A percentile compares a stretch with the other conserved stretches of the same genome.
These are phyloP conservation scores for Alaudala cheleensis DNA, from an alignment of 2,113 vertebrate species.

Conservation along the genomic window DNA sequence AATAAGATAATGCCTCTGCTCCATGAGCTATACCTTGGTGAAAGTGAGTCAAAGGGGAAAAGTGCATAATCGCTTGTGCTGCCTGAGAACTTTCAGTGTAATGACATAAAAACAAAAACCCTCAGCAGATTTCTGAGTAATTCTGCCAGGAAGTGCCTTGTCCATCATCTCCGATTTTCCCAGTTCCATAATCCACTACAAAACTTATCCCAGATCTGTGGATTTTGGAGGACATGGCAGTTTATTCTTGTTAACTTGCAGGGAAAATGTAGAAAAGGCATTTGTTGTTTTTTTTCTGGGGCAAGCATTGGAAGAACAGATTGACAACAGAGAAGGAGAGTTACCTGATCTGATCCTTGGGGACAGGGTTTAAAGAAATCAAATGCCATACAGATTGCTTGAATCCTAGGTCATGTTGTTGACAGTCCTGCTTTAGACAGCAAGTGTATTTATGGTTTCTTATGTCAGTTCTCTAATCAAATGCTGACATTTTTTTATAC, in stretches of 20 bases:
- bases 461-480: background rate
- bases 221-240: background rate
- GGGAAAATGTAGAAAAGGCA: background rate
- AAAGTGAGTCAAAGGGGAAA: background rate
- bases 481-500: background rate
- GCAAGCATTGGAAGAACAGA: background rate
- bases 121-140: background rate
- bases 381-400: background rate
- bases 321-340: background rate
- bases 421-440: background rate
- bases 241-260: background rate
- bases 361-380: background rate
- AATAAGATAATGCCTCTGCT: background rate
- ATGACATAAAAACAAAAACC: background rate
- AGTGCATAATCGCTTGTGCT: background rate
- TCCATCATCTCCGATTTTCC: background rate
- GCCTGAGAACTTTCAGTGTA: background rate
- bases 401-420: background rate
- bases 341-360: background rate
- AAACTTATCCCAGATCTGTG: background rate
- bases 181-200: background rate
- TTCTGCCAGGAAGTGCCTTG: background rate
- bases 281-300: background rate
- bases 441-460: background rate
- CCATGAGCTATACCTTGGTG: background rate